Evolutionary conservation across 2,888 invertebrate genomes (phyloP).

Genomic region (Dromius quadrimaculatus): DNA sequence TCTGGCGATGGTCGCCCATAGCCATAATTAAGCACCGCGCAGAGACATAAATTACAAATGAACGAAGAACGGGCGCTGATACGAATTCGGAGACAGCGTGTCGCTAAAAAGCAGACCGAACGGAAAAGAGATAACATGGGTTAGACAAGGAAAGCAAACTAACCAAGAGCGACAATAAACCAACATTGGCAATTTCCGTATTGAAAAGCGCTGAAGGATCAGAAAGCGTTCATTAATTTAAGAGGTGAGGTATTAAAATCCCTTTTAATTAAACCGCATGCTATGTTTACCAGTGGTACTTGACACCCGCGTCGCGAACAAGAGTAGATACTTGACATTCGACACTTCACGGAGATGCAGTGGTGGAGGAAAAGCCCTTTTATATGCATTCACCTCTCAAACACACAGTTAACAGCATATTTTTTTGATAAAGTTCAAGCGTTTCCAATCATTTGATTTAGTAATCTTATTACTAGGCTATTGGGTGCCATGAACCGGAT

Average conservation of each 20-base stretch:
- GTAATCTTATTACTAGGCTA: too few relatives aligned
- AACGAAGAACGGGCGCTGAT: conserved; percentile 43
- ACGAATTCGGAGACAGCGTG: conserved; percentile 37
- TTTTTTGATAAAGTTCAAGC: too few relatives aligned
- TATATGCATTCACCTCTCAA: too few relatives aligned
- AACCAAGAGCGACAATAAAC: conserved; percentile 49
- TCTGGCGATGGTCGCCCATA: conserved; percentile 11
- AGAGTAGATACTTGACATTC: conserved; percentile 26
- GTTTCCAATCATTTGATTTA: too few relatives aligned
- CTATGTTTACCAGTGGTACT: conserved; percentile 56
- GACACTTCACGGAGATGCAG: conserved; percentile 22
- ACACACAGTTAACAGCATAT: too few relatives aligned
- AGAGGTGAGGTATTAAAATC: conserved; percentile 57
- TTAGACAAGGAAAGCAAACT: conserved; percentile 36
- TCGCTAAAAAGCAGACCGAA: conserved; percentile 32
- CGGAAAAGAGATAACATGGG: conserved; percentile 7
- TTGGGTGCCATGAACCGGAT: too few relatives aligned
- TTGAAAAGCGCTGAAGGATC: conserved; percentile 54
- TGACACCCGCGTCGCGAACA: conserved; percentile 54
- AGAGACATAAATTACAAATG: conserved; percentile 47
- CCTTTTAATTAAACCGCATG: conserved; percentile 59
- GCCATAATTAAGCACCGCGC: conserved; percentile 39
- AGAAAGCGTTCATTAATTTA: conserved; percentile 58
- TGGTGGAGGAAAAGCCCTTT: not conserved
- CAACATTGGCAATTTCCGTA: conserved; percentile 52